These are phyloP conservation scores for Scalopus aquaticus DNA, from an alignment of 2,113 vertebrate genomes.

Conservation along the genomic window DNA sequence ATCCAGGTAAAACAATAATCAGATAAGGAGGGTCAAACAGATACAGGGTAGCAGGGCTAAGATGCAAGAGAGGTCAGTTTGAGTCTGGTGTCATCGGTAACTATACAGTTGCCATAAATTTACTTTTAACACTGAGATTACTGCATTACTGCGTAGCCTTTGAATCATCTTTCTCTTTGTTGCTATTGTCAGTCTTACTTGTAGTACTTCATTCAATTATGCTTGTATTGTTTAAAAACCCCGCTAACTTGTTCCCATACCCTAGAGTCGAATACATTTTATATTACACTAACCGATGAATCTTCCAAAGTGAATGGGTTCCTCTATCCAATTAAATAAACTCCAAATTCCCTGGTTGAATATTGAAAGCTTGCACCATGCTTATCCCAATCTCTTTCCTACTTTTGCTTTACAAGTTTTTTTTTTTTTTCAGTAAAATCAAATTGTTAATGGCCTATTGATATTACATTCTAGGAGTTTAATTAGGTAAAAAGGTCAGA, in stretches of 20 bases:
- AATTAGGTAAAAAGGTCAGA: neutral
- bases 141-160: neutral
- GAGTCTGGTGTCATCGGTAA: neutral
- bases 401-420: neutral
- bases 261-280: neutral
- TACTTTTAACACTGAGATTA: neutral
- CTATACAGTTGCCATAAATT: neutral
- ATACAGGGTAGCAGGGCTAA: neutral
- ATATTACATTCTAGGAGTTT: neutral
- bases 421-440: neutral
- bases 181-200: neutral
- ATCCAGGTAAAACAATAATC: neutral
- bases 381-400: neutral
- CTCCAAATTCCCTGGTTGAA: neutral
- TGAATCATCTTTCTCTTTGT: neutral
- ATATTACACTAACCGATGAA: neutral
- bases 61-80: neutral
- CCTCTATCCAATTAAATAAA: neutral
- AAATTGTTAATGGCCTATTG: neutral
- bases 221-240: neutral
- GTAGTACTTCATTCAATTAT: neutral
- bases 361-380: neutral
- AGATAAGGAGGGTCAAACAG: neutral
- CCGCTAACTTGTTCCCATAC: neutral
- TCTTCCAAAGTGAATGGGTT: neutral